phyloP scores from a whole-genome alignment of 2,113 vertebrate species.

The Setophaga coronata region DNA sequence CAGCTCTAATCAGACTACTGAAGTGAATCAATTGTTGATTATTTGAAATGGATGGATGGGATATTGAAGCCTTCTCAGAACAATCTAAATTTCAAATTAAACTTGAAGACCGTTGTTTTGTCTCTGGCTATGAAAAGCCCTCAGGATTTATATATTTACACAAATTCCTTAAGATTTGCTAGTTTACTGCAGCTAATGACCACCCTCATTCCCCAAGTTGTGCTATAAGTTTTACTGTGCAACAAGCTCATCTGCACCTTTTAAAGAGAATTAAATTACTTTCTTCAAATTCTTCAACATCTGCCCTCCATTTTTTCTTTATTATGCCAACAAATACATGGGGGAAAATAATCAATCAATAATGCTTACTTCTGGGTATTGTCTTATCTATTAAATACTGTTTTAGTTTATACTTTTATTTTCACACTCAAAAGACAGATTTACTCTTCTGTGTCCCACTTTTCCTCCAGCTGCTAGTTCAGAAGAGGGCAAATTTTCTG shows the following conservation, averaged over 20 bases:
- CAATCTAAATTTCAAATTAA: neutral
- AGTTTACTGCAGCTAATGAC: neutral
- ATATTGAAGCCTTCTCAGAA: neutral
- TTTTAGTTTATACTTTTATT: neutral
- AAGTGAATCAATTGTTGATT: neutral
- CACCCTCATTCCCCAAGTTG: neutral
- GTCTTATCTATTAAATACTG: neutral
- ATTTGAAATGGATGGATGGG: neutral
- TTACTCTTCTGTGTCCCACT: neutral
- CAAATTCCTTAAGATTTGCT: neutral
- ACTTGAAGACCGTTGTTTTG: neutral
- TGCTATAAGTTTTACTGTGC: neutral
- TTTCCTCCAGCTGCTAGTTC: neutral
- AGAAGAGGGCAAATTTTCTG: neutral
- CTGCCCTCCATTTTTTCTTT: neutral
- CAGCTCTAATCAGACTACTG: neutral
- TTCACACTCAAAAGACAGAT: neutral
- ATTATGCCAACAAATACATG: neutral
- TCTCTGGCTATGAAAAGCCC: neutral
- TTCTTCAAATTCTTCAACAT: neutral
- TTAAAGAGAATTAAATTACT: neutral
- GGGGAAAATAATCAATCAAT: accelerated
- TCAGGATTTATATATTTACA: neutral
- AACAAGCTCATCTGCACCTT: neutral
- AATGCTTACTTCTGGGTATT: neutral